These are phyloP conservation scores for Apodemia hepburni DNA, from an alignment of 2,888 invertebrate species.

Conservation along the genomic window DNA sequence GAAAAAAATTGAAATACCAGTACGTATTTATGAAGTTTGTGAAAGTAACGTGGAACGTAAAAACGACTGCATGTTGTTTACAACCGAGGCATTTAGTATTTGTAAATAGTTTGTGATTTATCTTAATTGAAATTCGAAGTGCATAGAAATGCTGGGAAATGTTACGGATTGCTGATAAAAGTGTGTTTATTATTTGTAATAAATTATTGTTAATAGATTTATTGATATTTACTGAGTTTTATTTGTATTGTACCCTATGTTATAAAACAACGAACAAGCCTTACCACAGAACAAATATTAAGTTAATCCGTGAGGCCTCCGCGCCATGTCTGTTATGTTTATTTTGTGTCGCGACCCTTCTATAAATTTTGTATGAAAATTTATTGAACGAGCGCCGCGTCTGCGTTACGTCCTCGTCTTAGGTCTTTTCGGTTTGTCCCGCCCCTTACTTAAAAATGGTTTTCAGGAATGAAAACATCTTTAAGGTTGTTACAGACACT, in stretches of 20 bases:
- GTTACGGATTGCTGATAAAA: constrained; percentile 54
- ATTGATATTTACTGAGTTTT: constrained; percentile 49
- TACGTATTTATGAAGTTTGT: neutral
- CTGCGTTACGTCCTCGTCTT: too few species aligned
- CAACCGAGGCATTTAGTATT: constrained; percentile 29
- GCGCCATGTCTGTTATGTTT: too few species aligned
- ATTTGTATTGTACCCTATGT: constrained; percentile 34
- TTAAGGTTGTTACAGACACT: too few species aligned
- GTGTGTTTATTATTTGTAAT: constrained; percentile 71
- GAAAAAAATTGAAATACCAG: too few species aligned
- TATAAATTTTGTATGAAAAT: too few species aligned
- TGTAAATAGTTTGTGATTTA: constrained; percentile 60
- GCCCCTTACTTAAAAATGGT: too few species aligned
- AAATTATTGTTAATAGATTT: constrained; percentile 78
- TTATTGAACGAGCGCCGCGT: too few species aligned
- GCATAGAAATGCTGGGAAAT: constrained; percentile 43
- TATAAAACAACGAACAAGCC: neutral
- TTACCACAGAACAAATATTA: neutral
- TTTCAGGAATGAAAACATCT: too few species aligned
- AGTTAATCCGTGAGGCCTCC: too few species aligned
- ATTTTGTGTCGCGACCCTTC: too few species aligned
- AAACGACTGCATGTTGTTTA: constrained; percentile 23
- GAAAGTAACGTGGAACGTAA: neutral
- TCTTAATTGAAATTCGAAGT: constrained; percentile 48
- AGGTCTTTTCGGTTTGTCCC: too few species aligned